These are phyloP conservation scores for Acanthornis magna DNA, from an alignment of 2,797 vertebrate genomes.

Conservation along the genomic window DNA sequence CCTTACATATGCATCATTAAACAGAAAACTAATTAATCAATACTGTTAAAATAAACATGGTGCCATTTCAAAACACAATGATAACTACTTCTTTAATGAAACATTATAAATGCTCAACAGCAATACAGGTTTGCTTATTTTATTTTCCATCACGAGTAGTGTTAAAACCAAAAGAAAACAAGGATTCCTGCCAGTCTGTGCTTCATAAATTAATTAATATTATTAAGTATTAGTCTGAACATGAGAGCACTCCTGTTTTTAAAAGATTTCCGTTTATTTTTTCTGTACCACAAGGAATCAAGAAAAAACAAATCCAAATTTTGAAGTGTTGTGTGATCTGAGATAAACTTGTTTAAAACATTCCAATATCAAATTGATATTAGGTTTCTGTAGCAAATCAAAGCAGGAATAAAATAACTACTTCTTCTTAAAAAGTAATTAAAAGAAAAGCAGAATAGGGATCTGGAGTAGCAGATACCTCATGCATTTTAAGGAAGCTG, in stretches of 20 bases:
- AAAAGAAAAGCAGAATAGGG: neutral
- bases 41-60: slow-evolving; percentile 13
- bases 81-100: neutral
- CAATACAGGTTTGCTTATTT: neutral
- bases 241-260: neutral
- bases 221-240: neutral
- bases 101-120: neutral
- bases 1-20: neutral
- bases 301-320: neutral
- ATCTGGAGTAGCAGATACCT: neutral
- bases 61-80: neutral
- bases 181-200: neutral
- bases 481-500: neutral
- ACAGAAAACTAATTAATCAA: neutral
- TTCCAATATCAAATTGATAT: neutral
- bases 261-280: neutral
- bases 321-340: neutral
- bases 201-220: neutral
- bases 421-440: neutral
- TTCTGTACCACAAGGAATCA: neutral
- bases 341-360: neutral
- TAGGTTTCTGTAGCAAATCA: neutral
- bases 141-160: neutral
- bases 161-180: neutral
- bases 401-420: neutral